These are phyloP conservation scores for Crossocerus cetratus DNA, from an alignment of 2,888 invertebrate species.

Conservation along the genomic window DNA sequence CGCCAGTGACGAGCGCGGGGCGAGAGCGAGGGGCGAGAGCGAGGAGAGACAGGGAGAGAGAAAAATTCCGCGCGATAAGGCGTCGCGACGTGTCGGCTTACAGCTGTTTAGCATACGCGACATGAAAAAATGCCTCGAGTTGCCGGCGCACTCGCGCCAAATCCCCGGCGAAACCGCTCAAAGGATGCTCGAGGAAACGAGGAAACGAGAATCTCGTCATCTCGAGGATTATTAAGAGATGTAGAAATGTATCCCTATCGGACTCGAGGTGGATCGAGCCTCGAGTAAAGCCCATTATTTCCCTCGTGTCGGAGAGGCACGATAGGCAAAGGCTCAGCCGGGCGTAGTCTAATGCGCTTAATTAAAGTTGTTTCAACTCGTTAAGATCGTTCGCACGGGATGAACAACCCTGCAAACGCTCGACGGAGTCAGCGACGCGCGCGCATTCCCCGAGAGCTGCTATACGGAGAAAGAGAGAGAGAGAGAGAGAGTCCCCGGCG, in stretches of 20 bases:
- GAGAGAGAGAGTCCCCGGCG: too few relatives aligned
- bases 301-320: constrained; percentile 41
- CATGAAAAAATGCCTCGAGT: not conserved
- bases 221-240: not conserved
- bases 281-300: constrained; percentile 47
- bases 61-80: not conserved
- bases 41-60: not conserved
- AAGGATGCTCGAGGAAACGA: not conserved
- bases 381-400: constrained; percentile 74
- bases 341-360: constrained; percentile 70
- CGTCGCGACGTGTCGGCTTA: not conserved
- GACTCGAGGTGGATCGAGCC: constrained; percentile 22
- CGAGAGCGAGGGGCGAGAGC: too few relatives aligned
- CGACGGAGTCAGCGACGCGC: not conserved
- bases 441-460: too few relatives aligned
- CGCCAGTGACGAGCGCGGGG: not conserved
- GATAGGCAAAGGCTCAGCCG: constrained; percentile 63
- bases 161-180: not conserved
- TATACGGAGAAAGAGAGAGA: too few relatives aligned
- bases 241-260: not conserved
- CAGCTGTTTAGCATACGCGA: constrained; percentile 1
- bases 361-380: constrained; percentile 76
- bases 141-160: not conserved
- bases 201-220: not conserved
- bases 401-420: constrained; percentile 68